phyloP scores from a whole-genome alignment of 1,140 invertebrate species.

The Pseudomyrmex concolor region DNA sequence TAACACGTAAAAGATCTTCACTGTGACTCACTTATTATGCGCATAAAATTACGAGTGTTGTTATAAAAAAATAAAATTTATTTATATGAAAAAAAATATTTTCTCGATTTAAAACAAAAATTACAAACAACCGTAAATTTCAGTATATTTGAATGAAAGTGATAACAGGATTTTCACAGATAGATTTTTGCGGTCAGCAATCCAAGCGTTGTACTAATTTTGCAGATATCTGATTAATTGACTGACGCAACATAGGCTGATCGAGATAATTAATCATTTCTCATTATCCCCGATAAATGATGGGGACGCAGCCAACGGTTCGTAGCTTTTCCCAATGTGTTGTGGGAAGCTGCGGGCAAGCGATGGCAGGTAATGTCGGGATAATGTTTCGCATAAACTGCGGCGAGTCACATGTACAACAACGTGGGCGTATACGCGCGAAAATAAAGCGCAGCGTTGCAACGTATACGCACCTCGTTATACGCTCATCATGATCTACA shows the following conservation, averaged over 20 bases:
- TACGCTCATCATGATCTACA: slow-evolving; percentile 47
- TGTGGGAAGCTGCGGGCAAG: slow-evolving; percentile 18
- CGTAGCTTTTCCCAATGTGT: slow-evolving; percentile 65
- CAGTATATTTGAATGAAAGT: slow-evolving; percentile 17
- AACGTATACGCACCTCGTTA: slow-evolving; percentile 68
- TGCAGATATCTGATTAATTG: slow-evolving; percentile 85
- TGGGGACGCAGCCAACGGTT: slow-evolving; percentile 65
- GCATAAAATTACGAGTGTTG: background rate
- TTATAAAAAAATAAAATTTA: slow-evolving; percentile 4
- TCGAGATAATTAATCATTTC: slow-evolving; percentile 79
- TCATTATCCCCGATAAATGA: slow-evolving; percentile 73
- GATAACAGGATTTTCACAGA: slow-evolving; percentile 40
- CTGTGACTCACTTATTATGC: background rate
- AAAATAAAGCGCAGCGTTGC: slow-evolving; percentile 41
- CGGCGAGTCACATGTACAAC: slow-evolving; percentile 73
- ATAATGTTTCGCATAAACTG: slow-evolving; percentile 84
- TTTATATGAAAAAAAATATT: slow-evolving; percentile 5
- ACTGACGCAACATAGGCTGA: slow-evolving; percentile 70
- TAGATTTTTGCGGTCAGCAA: slow-evolving; percentile 68
- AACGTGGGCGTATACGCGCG: background rate
- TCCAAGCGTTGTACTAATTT: slow-evolving; percentile 80
- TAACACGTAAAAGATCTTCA: slow-evolving; percentile 14
- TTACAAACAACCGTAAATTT: slow-evolving; percentile 56
- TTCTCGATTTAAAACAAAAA: slow-evolving; percentile 2
- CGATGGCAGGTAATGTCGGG: slow-evolving; percentile 82